These are phyloP conservation scores for Sarcophaga subvicina DNA, from an alignment of 2,888 invertebrate species.

Conservation along the genomic window DNA sequence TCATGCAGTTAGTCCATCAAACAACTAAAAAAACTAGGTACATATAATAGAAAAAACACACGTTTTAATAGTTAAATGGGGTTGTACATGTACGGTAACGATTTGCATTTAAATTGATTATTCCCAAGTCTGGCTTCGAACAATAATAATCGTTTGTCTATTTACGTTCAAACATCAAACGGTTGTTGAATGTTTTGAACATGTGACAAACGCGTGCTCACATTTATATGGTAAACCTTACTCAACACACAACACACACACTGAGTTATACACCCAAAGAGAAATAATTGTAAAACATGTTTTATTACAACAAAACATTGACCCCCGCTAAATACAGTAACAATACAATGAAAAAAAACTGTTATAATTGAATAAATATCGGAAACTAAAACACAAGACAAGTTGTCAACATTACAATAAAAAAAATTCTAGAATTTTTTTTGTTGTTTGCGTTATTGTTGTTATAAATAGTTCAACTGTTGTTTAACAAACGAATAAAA, in stretches of 20 bases:
- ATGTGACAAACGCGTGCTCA: conserved; percentile 55
- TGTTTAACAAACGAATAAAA: background rate
- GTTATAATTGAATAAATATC: background rate
- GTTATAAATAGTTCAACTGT: conserved; percentile 3
- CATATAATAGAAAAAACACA: background rate
- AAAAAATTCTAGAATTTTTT: background rate
- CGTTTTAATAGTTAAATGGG: background rate
- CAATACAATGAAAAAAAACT: background rate
- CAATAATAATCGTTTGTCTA: conserved; percentile 33
- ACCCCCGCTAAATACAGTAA: background rate
- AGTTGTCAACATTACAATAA: too few species aligned
- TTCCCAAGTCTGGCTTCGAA: conserved; percentile 44
- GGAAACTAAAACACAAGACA: too few species aligned
- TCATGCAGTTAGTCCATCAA: too few species aligned
- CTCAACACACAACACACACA: background rate
- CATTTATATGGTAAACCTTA: background rate
- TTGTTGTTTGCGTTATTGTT: too few species aligned
- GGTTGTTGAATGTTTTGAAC: conserved; percentile 26
- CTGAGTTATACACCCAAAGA: conserved; percentile 3
- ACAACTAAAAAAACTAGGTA: too few species aligned
- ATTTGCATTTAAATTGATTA: conserved; percentile 40
- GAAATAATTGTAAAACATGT: conserved; percentile 18
- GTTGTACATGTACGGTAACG: background rate
- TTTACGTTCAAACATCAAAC: conserved; percentile 38
- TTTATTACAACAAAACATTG: background rate